Base-by-base conservation (phyloP, 2,113 vertebrate species). In the Nycticorax nycticorax region DNA sequence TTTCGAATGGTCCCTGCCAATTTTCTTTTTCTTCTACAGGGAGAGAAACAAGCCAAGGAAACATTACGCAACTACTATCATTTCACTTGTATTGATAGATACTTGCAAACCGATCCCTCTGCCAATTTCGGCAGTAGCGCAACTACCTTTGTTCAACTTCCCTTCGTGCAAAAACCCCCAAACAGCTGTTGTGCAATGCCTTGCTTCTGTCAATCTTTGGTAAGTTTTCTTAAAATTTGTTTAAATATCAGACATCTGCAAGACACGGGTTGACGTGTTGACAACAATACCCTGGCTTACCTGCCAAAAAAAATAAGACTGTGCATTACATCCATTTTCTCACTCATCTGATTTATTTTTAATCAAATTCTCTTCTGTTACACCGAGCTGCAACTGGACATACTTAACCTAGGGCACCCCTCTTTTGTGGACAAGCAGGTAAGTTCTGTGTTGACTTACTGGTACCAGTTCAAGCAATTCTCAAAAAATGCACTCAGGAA, bases 11-110 rank as follows among this genome's bases (percentile, higher is more conserved):
- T 67, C 81, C 94, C 39, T 72, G 88, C 81, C 96, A 92, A 95
- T 84, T 92, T 78, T 81, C 74, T 57, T 71, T 37, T 53, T 85
- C 75, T 89, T 48, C 79, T 89, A 82, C 67, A 33, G 89, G 67
- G 74, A 95, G 94, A 89, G 91, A 95, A 93, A 93, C 91, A 94
- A 91, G 93, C 39, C 92, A 86, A 96, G 93, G 79, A 88, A 94
- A 39, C 57, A 67, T 96, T 96, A 95, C 28, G 17, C 96, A 97
- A 96, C 79, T 75, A 24, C 79, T 75, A 27, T 91, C 50, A 43
- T 23, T 90, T 85, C 68, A 56, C 66, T 83, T 53, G 76, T 76
- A 85, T 72, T 37, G 92, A 91, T 84, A 73, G 96, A 89, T 71
- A 45, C 63, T n/a, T 12, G 26, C 69, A 80, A 91, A 90, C 72